phyloP scores from a whole-genome alignment of 2,113 vertebrate species.

The Campylomormyrus tamandua region DNA sequence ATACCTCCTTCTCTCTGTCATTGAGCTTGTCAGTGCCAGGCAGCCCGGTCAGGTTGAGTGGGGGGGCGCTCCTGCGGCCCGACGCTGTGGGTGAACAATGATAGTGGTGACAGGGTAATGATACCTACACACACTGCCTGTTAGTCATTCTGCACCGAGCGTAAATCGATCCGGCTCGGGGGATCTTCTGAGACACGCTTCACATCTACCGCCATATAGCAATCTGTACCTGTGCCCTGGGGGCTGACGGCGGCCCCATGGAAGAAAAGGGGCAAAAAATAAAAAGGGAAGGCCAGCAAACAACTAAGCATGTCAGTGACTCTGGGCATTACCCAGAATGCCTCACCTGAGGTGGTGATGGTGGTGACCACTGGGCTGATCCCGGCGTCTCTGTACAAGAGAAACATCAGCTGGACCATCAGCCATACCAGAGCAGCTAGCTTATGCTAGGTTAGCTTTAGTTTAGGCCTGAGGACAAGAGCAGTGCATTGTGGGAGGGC shows the following conservation, averaged over 20 bases:
- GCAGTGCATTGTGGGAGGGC: neutral
- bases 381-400: constrained; percentile 80
- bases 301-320: constrained; percentile 25
- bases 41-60: constrained; percentile 89
- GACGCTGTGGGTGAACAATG: constrained; percentile 40
- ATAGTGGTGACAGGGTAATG: neutral
- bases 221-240: constrained; percentile 29
- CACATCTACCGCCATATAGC: neutral
- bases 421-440: neutral
- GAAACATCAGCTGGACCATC: constrained; percentile 20
- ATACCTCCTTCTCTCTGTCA: constrained; percentile 95
- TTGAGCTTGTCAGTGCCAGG: constrained; percentile 96
- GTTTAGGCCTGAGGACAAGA: neutral
- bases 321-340: constrained; percentile 20
- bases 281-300: constrained; percentile 30
- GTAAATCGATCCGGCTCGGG: neutral
- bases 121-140: neutral
- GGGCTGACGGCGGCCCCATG: constrained; percentile 3
- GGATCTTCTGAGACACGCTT: neutral
- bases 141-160: neutral
- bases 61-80: constrained; percentile 87
- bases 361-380: constrained; percentile 77
- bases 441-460: neutral
- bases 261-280: neutral
- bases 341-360: constrained; percentile 81